Evolutionary conservation across 2,797 vertebrate genomes (phyloP).

Genomic region (Coreius guichenoti): DNA sequence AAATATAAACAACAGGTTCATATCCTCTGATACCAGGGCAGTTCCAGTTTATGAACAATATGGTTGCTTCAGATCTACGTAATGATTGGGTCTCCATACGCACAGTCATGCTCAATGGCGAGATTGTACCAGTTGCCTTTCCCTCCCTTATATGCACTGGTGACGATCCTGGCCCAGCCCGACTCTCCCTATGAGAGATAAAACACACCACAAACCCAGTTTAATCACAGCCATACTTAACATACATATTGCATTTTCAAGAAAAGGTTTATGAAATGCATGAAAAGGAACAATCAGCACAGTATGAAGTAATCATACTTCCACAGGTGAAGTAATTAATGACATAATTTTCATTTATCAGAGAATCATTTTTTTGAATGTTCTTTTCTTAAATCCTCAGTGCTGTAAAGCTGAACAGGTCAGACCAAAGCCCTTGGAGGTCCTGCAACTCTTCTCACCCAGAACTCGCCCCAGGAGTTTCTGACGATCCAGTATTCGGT

Average conservation of each 20-base stretch:
- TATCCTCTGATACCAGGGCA: not conserved
- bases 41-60: not conserved
- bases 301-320: no score
- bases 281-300: no score
- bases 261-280: not conserved
- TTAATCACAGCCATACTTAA: not conserved
- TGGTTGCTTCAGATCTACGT: slow-evolving; percentile 30
- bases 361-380: not conserved
- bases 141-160: slow-evolving; percentile 83
- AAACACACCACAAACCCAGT: not conserved
- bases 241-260: not conserved
- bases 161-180: slow-evolving; percentile 86
- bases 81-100: slow-evolving; percentile 80
- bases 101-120: slow-evolving; percentile 78
- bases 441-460: slow-evolving; percentile 71
- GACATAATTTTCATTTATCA: not conserved
- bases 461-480: slow-evolving; percentile 88
- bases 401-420: not conserved
- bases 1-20: not conserved
- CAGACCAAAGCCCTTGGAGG: not conserved
- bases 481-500: slow-evolving; percentile 86
- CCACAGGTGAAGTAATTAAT: not conserved
- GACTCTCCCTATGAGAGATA: slow-evolving; percentile 77
- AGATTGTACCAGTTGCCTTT: slow-evolving; percentile 81
- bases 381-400: not conserved